Base-by-base conservation (phyloP, 2,113 vertebrate genomes). In the Pelobates fuscus region DNA sequence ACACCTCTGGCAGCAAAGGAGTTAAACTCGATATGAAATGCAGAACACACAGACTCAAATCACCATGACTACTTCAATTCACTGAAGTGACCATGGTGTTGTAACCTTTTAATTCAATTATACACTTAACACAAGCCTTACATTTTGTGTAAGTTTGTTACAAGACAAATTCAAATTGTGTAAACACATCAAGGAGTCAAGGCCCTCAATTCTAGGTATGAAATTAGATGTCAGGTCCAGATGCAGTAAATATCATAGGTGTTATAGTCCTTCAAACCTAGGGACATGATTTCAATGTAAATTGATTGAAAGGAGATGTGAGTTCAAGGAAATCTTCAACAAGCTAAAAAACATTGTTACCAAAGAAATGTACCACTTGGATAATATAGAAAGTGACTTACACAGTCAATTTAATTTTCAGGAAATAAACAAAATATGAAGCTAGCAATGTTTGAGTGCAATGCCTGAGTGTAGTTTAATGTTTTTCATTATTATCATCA, bases 191-290 rank as follows among this genome's bases (percentile, higher is more conserved):
- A 99, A 85, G 14, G 88, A 87, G 74, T 30, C 81, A 5, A 99
- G 86, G 14, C 96, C 97, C 85, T 97, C 93, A 14, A 99, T 95
- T 63, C 82, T 87, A 77, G 78, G 84, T 82, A 99, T 94, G 76
- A 85, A 89, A 87, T 99, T 98, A 23, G 96, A 96, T 2, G 97
- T 98, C 59, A 99, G 89, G 78, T 98, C 95, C 76, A 99, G 81
- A 83, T 98, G 94, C 58, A 78, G 86, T 78, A 99, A 82, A 23
- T 90, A 88, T 84, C 84, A 88, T 20, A 93, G 78, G 41, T 91
- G 88, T 27, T 79, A 81, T 60, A 98, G 92, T 30, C 93, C 92
- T 81, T 95, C 88, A 27, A 99, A 96, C 81, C 88, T 93, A 14
- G 85, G 73, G 82, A 99, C 93, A 69, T 84, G 86, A 86, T 98